Evolutionary conservation across 2,113 vertebrate species (phyloP), one percentile per base, ranked within the genome.

Genomic region (Dinomys branickii): DNA sequence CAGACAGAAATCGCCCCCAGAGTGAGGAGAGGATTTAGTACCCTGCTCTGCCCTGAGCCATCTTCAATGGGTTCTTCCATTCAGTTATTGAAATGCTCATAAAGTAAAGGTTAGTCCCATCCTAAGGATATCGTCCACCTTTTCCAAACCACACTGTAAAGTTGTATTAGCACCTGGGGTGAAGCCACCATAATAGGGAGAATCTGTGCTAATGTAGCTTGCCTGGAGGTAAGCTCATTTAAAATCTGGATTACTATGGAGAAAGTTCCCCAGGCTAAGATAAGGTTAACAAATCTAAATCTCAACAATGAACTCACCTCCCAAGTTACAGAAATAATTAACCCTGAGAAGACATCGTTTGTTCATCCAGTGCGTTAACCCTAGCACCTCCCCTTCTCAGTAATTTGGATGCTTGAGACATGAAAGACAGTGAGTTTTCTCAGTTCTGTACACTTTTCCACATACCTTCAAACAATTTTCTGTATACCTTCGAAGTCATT

Each of bases 41-140:
- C 58, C 50, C 52, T 80, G 65, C 61, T 91, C 83, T 33, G 95
- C 96, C 91, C 97, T 95, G 97, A 90, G 88, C 93, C 44, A 85
- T 75, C 93, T 93, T 81, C 91, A 88, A 95, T 96, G 97, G 95
- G 98, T 98, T 97, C 87, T 81, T 81, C 73, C 96, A 86, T 97
- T 95, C 54, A 95, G 97, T 67, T 97, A 98, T 92, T 91, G 71
- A 95, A 97, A 95, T 97, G 97, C 97, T 97, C 98, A 85, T 98
- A 97, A 98, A 98, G 95, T 95, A 98, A 99, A 98, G 98, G 98
- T 98, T 98, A 98, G 93, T 96, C 94, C 85, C 98, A 97, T 98
- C 98, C 98, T 97, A 95, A 96, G 98, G 98, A 98, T 94, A 98
- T 97, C 98, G 88, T 88, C 95, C 97, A 98, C 98, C 98, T 98